Evolutionary conservation across 2,797 vertebrate genomes (phyloP), one percentile per base, ranked within the genome.

Genomic region (Poecilia wingei): DNA sequence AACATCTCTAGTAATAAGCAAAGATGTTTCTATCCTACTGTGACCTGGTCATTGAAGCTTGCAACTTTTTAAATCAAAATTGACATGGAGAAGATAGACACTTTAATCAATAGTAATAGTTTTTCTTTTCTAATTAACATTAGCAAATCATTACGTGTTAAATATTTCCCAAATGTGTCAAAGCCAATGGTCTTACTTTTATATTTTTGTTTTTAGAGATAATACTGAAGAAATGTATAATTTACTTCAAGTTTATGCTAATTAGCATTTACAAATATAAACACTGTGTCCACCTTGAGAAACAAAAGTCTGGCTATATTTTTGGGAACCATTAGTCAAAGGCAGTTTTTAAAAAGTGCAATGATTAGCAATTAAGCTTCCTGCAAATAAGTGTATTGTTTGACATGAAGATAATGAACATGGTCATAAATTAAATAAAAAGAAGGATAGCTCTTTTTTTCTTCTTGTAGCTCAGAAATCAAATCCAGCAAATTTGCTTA

Each of bases 401-500:
- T 61, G 59, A 16, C 14, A 61, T 22, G 20, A 68, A 13, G 64
- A 41, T 25, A 68, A 68, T 9, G 5, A 5, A 9, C n/a, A 61
- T 55, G 16, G 31, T 6, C 13, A 61, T 28, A 16, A 31, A 61
- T 64, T 0, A 13, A 47, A 41, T 18, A 0, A 13, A 33, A 36
- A 66, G 25, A 39, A 22, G 20, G 4, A 39, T 36, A 39, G 3
- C 72, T 70, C 68, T 78, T 43, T 6, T 47, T 43, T 61, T 25
- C 36, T 53, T 75, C 25, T 25, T 74, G 61, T 68, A 66, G 25
- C 31, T 68, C 76, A 78, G 41, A 47, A 51, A 81, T 66, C 66
- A 83, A 80, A 82, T 77, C 76, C 46, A 57, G 41, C 69, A 79
- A 64, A 76, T 36, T 61, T 79, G 51, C 28, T 51, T 47, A 28